Evolutionary conservation across 2,797 vertebrate genomes (phyloP), one percentile per base, ranked within the genome.

Genomic region (Epinephelus malabaricus): DNA sequence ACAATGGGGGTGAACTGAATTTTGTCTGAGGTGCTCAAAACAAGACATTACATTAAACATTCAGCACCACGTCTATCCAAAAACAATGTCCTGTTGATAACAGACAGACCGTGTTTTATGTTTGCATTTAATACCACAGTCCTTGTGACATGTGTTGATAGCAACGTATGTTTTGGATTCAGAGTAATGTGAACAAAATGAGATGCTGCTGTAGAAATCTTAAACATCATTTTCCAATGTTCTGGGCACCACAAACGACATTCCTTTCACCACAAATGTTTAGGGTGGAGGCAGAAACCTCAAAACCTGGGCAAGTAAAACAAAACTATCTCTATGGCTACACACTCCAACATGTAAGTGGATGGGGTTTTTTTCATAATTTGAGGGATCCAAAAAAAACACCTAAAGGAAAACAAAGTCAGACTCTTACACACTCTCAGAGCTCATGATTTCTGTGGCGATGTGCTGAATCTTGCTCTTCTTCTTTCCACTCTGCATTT

Each of bases 391-490:
- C 12, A 46, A 63, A 50, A 30, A 2, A 23, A 38, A 4, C 6
- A 13, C 4, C 47, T 27, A 9, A 46, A 56, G 18, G 43, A 50
- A 63, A 63, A 73, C 7, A 60, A 82, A n/a, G 19, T 0, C 43
- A 54, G 53, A 67, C 40, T 96, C 98, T 96, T 96, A 99, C 98
- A 99, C 97, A 94, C 96, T 97, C 95, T 99, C 98, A 0, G 98
- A 99, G 92, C 92, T 98, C 96, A 98, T 97, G 81, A 99, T 99
- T 93, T 99, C 98, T 80, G 95, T 97, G 86, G 97, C 98, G 68
- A 99, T 99, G 92, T 97, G 95, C 84, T 95, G 96, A 86, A 97
- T 96, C 90, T 99, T 99, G 87, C 87, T 96, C 89, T 95, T 97
- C 90, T 96, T 95, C 66, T 92, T 91, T 81, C 83, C 66, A 70